Base-by-base conservation (phyloP, 2,888 invertebrate genomes). In the Trissolcus brochymenae region DNA sequence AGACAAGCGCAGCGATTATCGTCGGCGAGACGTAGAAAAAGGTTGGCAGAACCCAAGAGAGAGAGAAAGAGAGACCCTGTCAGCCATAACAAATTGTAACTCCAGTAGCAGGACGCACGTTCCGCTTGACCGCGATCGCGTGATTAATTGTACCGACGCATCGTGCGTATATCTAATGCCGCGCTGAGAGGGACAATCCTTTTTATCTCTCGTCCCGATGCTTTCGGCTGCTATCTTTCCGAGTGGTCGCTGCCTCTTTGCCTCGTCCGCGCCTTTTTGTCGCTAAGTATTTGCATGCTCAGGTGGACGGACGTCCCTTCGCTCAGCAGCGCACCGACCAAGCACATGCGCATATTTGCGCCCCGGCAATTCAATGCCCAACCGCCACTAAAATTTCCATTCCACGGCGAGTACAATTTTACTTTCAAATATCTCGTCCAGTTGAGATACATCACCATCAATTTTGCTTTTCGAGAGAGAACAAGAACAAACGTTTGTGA, bases 11-110 rank as follows among this genome's bases (percentile, higher is more conserved):
- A 71, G 11, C 51, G 13, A 76, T 79, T 68, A 70, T 68, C 76
- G 71, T 57, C 70, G 79, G 70, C 76, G 35, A 61, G 61, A 57
- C 46, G 68, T 55, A 70, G 72, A 78, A 79, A 79, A 79, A 76
- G 74, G 72, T 43, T 35, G 72, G 65, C 61, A 68, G 76, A 4
- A 25, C 25, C 25, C 25, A 4, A 25, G 6, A 25, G 25, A 25
- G 25, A 25, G 19, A 78, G 78, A 73, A 56, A 65, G 66, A 64
- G 61, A 70, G 68, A 76, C 80, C 84, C 84, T 86, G 87, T 87
- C 87, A 85, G 80, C 86, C 83, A 82, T 88, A 88, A 88, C 88
- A 88, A 88, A 88, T 88, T 88, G 88, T 86, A 82, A 84, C 84
- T 84, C 79, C 83, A 81, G 84, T 85, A 84, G 83, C 82, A 61